Evolutionary conservation across 2,888 invertebrate genomes (phyloP).

Genomic region (Erebia palarica): DNA sequence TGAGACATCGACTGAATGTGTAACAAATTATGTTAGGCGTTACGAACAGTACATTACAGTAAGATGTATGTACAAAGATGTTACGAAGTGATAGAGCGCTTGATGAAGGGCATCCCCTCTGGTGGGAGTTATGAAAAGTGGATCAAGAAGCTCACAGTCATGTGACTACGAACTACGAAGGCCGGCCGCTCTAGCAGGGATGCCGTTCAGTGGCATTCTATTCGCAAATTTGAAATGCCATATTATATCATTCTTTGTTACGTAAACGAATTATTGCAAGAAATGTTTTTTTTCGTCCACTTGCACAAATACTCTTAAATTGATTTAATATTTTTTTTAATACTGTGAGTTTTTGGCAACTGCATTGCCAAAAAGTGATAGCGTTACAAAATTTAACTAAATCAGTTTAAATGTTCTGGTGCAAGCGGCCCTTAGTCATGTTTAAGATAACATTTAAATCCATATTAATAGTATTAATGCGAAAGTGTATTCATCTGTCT

Average conservation of each 20-base stretch:
- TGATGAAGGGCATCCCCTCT: conserved; percentile 53
- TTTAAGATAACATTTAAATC: too few species aligned
- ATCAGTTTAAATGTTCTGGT: too few species aligned
- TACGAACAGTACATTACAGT: conserved; percentile 19
- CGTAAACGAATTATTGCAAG: too few species aligned
- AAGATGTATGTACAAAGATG: conserved; percentile 36
- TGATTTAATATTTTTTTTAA: too few species aligned
- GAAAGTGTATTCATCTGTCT: too few species aligned
- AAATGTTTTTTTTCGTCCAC: too few species aligned
- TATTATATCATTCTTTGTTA: conserved; percentile 26
- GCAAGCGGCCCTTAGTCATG: too few species aligned
- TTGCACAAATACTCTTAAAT: too few species aligned
- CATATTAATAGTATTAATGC: too few species aligned
- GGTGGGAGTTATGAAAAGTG: conserved; percentile 56
- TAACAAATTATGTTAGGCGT: conserved; percentile 19
- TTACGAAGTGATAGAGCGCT: conserved; percentile 41
- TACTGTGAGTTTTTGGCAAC: too few species aligned
- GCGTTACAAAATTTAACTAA: too few species aligned
- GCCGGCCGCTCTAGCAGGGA: conserved; percentile 46
- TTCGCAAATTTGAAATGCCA: conserved; percentile 36
- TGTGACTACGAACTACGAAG: conserved; percentile 67
- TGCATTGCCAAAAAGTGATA: too few species aligned
- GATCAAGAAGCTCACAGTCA: conserved; percentile 65
- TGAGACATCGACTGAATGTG: conserved; percentile 12
- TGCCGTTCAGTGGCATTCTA: conserved; percentile 42